Conservation (phyloP, 2,113 vertebrate species). For the Mustela lutreola region DNA sequence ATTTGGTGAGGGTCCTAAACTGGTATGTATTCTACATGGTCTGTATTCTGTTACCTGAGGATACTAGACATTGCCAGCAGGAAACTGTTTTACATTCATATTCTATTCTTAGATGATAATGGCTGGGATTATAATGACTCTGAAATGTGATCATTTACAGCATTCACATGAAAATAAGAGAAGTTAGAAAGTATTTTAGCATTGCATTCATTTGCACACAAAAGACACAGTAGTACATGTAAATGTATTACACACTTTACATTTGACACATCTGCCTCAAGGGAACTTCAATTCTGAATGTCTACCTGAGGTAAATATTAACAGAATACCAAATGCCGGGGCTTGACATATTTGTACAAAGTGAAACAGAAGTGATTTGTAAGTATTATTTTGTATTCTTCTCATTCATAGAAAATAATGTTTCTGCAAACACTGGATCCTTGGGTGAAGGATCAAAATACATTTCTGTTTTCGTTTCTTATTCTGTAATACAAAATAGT, state of each 20-base stretch:
- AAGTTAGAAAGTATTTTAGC: background rate
- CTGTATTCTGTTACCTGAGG: background rate
- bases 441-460: background rate
- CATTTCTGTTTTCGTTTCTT: background rate
- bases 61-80: background rate
- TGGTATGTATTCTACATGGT: background rate
- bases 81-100: background rate
- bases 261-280: background rate
- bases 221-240: background rate
- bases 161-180: constrained; percentile 20
- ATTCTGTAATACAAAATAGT: background rate
- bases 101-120: background rate
- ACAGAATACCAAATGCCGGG: background rate
- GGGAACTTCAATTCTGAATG: background rate
- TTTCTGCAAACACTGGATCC: constrained; percentile 14
- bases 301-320: background rate
- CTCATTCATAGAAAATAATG: background rate
- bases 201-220: background rate
- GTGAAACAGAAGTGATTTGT: background rate
- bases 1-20: background rate
- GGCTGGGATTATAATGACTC: background rate
- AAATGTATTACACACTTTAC: background rate
- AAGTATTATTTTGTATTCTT: background rate
- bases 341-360: background rate
- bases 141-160: background rate